Percentiles rank a stretch among this genome's conserved stretches.
Evolutionary conservation across 2,888 invertebrate species (phyloP).

Genomic region (Alloplasta piceator): DNA sequence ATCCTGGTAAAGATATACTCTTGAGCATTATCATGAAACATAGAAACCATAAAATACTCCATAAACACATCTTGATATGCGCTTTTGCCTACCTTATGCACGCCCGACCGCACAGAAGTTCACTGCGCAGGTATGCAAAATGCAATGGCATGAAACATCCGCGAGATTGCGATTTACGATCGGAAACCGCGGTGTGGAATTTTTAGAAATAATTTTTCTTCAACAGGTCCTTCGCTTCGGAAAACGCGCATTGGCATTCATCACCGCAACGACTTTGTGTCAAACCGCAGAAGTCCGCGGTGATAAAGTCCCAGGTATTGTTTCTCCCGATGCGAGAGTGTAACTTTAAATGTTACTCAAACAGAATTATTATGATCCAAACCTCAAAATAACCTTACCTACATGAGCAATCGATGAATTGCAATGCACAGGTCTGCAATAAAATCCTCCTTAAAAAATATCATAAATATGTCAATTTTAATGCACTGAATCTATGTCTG

Average conservation of each 20-base stretch:
- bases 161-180: conserved; percentile 33
- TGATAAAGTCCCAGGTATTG: conserved; percentile 7
- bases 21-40: conserved; percentile 37
- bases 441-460: no score
- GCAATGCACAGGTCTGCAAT: no score
- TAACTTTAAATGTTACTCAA: no score
- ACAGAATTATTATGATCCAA: no score
- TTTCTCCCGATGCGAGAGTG: no score
- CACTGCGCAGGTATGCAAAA: background rate
- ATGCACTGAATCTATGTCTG: no score
- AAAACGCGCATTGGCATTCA: background rate
- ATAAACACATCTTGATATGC: conserved; percentile 56
- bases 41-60: conserved; percentile 50
- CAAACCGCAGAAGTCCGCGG: conserved; percentile 19
- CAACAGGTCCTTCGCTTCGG: background rate
- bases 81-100: conserved; percentile 38
- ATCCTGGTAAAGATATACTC: conserved; percentile 28
- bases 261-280: conserved; percentile 14
- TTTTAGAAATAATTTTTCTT: conserved; percentile 12
- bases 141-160: background rate
- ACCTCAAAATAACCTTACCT: no score
- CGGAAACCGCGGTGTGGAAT: conserved; percentile 23
- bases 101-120: conserved; percentile 38
- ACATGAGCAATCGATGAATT: no score
- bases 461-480: no score